Percentiles rank a stretch among this genome's conserved stretches.
Evolutionary conservation across 2,888 invertebrate genomes (phyloP).

Genomic region (Tuta absoluta): DNA sequence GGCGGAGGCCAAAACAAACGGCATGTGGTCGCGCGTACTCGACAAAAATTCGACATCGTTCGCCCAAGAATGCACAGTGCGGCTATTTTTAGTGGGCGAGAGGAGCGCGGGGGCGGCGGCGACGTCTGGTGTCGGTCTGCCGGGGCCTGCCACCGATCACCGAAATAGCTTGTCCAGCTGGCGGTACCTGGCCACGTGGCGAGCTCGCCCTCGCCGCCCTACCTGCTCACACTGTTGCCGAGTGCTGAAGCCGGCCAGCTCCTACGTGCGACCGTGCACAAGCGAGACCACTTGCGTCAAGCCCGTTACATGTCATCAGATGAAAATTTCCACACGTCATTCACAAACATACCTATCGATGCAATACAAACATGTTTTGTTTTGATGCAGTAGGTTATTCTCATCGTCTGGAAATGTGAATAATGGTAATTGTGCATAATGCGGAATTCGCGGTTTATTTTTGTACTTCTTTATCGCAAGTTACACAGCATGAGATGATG

Average conservation of each 20-base stretch:
- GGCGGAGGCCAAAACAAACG: conserved; percentile 75
- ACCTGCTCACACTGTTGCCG: conserved; percentile 44
- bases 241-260: conserved; percentile 25
- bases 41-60: conserved; percentile 81
- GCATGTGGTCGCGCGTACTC: conserved; percentile 80
- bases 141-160: conserved; percentile 83
- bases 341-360: background rate
- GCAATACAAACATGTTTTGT: conserved; percentile 2
- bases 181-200: conserved; percentile 78
- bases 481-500: background rate
- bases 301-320: background rate
- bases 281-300: background rate
- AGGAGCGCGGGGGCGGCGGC: conserved; percentile 80
- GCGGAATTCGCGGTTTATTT: background rate
- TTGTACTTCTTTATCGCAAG: background rate
- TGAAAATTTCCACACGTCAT: conserved; percentile 1
- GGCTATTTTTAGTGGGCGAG: conserved; percentile 76
- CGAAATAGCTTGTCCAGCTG: conserved; percentile 80
- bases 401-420: background rate
- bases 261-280: conserved; percentile 6
- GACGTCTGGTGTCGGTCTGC: conserved; percentile 82
- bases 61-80: conserved; percentile 80
- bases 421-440: background rate
- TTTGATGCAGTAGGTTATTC: conserved; percentile 3
- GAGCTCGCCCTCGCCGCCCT: conserved; percentile 50